phyloP scores from a whole-genome alignment of 2,888 invertebrate genomes.

The Erannis defoliaria region DNA sequence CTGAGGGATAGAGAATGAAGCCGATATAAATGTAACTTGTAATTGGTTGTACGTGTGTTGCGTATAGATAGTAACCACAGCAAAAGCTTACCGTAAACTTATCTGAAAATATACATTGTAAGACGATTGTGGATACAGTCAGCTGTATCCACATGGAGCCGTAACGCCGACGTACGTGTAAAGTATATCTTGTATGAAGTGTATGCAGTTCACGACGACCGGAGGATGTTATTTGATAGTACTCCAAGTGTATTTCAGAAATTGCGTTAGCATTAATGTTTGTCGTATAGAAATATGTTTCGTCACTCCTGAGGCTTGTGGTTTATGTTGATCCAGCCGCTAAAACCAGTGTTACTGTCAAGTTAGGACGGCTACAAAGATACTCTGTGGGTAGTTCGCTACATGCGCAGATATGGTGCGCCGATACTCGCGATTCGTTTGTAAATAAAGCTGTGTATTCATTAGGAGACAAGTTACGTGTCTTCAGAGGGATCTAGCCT shows the following conservation, averaged over 20 bases:
- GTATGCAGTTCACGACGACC: constrained; percentile 19
- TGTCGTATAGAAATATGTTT: constrained; percentile 15
- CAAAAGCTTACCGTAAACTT: constrained; percentile 15
- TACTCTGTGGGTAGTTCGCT: no score
- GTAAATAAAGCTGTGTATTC: no score
- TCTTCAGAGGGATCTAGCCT: no score
- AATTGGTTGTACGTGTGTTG: constrained; percentile 57
- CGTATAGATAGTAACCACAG: constrained; percentile 45
- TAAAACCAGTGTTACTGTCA: background rate
- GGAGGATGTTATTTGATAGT: constrained; percentile 19
- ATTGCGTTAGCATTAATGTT: constrained; percentile 16
- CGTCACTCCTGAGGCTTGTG: background rate
- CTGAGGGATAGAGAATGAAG: constrained; percentile 64
- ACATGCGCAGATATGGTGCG: no score
- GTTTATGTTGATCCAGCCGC: background rate
- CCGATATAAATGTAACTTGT: constrained; percentile 50
- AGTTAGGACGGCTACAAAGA: background rate
- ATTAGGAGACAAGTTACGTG: no score
- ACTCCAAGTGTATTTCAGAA: constrained; percentile 25
- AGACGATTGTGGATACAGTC: constrained; percentile 5
- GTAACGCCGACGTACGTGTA: constrained; percentile 8
- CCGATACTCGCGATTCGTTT: no score
- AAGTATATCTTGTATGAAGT: constrained; percentile 19
- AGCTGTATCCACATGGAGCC: constrained; percentile 7
- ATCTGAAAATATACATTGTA: constrained; percentile 28